Percentiles rank a stretch among this genome's conserved stretches.
Evolutionary conservation across 2,113 vertebrate genomes (phyloP).

Genomic region (Glaucomys volans): DNA sequence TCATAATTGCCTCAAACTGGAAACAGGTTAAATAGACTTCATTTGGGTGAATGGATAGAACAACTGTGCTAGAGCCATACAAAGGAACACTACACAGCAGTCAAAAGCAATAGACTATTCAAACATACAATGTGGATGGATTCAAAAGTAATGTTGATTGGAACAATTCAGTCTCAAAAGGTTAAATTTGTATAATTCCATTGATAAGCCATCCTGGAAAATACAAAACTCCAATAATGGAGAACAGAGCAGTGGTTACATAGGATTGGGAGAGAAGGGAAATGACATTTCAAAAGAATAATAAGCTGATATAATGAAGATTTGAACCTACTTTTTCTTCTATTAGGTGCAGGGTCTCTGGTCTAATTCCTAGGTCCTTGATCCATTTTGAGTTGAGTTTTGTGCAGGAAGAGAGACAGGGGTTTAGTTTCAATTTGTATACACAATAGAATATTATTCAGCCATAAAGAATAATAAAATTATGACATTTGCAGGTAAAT

Average conservation of each 20-base stretch:
- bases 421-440: too few species aligned
- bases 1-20: background rate
- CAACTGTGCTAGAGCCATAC: background rate
- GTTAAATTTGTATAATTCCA: background rate
- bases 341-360: too few species aligned
- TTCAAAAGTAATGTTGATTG: background rate
- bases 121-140: background rate
- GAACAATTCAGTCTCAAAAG: conserved; percentile 27
- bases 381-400: too few species aligned
- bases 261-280: background rate
- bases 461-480: too few species aligned
- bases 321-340: too few species aligned
- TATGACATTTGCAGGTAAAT: too few species aligned
- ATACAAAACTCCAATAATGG: background rate
- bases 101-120: background rate
- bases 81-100: background rate
- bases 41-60: background rate
- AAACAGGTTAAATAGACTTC: background rate
- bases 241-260: background rate
- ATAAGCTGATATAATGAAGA: too few species aligned
- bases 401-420: too few species aligned
- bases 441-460: too few species aligned
- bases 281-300: background rate
- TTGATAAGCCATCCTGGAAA: conserved; percentile 13
- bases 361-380: too few species aligned